Percentiles rank a stretch among this genome's conserved stretches.
Evolutionary conservation across 2,797 vertebrate species (phyloP).

Genomic region (Oreochromis mossambicus): DNA sequence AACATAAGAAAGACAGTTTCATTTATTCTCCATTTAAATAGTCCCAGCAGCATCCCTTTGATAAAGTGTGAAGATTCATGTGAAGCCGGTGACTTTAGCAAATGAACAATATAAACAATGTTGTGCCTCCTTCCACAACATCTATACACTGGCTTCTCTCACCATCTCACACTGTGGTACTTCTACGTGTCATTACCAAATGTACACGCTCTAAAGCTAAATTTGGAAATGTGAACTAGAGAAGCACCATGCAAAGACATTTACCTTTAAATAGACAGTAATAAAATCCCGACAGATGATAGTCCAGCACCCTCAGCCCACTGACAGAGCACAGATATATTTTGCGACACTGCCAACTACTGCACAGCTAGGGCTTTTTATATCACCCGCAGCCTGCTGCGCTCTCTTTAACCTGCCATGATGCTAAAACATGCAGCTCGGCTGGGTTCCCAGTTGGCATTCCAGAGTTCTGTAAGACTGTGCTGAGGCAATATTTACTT

Average conservation of each 20-base stretch:
- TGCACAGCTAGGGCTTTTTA: constrained; percentile 51
- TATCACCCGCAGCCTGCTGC: constrained; percentile 27
- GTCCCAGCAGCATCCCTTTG: neutral
- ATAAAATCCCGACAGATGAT: constrained; percentile 65
- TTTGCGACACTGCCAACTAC: constrained; percentile 39
- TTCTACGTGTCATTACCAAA: neutral
- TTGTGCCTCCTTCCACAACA: neutral
- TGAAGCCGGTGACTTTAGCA: neutral
- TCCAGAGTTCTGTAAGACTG: constrained; percentile 48
- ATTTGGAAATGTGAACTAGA: constrained; percentile 45
- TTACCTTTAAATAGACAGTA: constrained; percentile 66
- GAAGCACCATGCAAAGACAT: constrained; percentile 49
- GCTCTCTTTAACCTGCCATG: constrained; percentile 27
- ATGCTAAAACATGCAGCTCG: constrained; percentile 35
- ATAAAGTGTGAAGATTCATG: neutral
- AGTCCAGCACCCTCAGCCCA: constrained; percentile 25
- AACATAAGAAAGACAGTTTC: neutral
- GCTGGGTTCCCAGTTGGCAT: constrained; percentile 51
- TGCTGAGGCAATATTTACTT: constrained; percentile 73
- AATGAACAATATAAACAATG: neutral
- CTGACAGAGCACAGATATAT: constrained; percentile 47
- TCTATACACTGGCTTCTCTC: neutral
- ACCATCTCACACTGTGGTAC: neutral
- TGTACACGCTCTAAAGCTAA: constrained; percentile 19
- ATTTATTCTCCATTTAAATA: neutral